Conservation (phyloP, 2,888 invertebrate genomes). For the Ommatoiulus sabulosus region DNA sequence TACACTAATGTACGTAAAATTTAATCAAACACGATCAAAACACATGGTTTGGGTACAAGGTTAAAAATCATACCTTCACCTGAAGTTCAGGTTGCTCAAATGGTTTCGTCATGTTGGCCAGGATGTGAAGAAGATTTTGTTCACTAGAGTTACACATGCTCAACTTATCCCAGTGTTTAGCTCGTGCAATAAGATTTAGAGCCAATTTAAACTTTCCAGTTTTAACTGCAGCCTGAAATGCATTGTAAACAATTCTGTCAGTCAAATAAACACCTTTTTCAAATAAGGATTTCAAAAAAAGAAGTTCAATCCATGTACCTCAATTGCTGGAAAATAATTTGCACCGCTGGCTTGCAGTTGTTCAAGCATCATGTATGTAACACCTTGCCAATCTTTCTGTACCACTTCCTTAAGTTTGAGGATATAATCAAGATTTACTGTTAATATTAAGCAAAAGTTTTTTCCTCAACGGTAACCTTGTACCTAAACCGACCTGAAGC, state of each 20-base stretch:
- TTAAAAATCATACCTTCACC: conserved; percentile 60
- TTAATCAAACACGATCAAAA: too few relatives aligned
- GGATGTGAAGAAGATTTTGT: conserved; percentile 68
- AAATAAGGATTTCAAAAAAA: neutral
- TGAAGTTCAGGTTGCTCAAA: conserved; percentile 61
- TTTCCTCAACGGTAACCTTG: neutral
- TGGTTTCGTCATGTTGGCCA: conserved; percentile 65
- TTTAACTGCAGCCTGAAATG: conserved; percentile 67
- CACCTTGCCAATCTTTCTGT: conserved; percentile 69
- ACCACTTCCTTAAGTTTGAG: conserved; percentile 65
- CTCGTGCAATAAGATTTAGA: conserved; percentile 66
- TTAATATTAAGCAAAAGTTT: neutral
- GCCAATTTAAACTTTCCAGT: conserved; percentile 68
- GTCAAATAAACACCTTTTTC: neutral
- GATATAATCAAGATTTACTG: neutral
- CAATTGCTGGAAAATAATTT: conserved; percentile 66
- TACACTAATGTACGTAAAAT: too few relatives aligned
- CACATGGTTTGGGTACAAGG: neutral
- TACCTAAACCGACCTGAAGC: conserved; percentile 59
- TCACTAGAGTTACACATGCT: conserved; percentile 64
- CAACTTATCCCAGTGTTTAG: conserved; percentile 63
- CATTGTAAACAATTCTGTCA: neutral
- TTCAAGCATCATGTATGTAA: conserved; percentile 69
- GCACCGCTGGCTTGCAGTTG: conserved; percentile 66
- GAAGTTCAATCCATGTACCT: conserved; percentile 63